A percentile compares a stretch with the other conserved stretches of the same genome.
Conservation (phyloP, 2,888 invertebrate species). For the Harpagoxenus sublaevis region DNA sequence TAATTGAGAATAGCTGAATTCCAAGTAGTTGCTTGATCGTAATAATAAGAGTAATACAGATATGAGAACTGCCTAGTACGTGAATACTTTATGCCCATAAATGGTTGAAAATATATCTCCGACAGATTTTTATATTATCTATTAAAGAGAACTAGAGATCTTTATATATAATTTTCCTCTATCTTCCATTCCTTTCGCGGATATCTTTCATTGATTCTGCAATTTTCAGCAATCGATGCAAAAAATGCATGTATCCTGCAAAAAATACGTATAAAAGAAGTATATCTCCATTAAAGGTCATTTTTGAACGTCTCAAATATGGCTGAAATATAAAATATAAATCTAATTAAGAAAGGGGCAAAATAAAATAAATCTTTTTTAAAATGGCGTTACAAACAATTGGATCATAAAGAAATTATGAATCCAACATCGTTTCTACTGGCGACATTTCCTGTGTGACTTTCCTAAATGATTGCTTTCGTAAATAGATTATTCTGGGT, state of each 20-base stretch:
- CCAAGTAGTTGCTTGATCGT: conserved; percentile 35
- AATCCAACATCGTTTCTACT: conserved; percentile 24
- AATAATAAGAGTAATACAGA: conserved; percentile 29
- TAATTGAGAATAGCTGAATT: conserved; percentile 26
- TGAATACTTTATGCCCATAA: conserved; percentile 23
- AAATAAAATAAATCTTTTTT: not conserved
- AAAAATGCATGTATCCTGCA: not conserved
- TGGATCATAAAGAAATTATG: not conserved
- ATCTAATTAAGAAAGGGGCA: not conserved
- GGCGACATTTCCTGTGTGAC: conserved; percentile 28
- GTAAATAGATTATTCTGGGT: conserved; percentile 22
- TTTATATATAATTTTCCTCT: conserved; percentile 12
- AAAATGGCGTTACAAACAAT: not conserved
- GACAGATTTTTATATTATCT: conserved; percentile 41
- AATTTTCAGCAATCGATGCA: conserved; percentile 3
- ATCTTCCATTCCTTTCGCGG: conserved; percentile 8
- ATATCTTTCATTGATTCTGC: conserved; percentile 5
- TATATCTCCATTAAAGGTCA: conserved; percentile 2
- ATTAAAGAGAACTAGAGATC: conserved; percentile 18
- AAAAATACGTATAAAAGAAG: not conserved
- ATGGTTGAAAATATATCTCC: conserved; percentile 21
- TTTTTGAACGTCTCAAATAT: not conserved
- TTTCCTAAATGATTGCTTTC: conserved; percentile 37
- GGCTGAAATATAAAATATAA: not conserved
- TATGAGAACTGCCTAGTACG: conserved; percentile 24